These are phyloP conservation scores for Odontophorus gujanensis DNA, from an alignment of 2,113 vertebrate genomes.

Conservation along the genomic window DNA sequence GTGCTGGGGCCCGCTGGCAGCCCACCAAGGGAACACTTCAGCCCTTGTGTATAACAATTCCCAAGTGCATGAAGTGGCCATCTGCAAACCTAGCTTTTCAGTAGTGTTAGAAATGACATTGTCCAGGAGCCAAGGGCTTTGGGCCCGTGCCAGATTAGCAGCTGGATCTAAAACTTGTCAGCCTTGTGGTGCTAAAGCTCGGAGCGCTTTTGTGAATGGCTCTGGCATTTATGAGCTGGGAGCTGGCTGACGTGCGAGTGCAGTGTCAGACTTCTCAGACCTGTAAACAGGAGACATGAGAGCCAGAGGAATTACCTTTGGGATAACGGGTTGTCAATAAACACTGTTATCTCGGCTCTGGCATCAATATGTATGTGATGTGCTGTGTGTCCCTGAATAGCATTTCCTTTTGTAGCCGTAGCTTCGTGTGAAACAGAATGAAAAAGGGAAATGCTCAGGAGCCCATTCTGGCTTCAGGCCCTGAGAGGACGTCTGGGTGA, in stretches of 20 bases:
- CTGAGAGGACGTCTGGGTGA: not conserved
- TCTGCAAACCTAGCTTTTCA: slow-evolving; percentile 69
- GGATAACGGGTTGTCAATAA: slow-evolving; percentile 5
- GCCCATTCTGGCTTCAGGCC: not conserved
- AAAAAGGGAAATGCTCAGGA: not conserved
- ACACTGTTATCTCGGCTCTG: not conserved
- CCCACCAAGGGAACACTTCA: slow-evolving; percentile 50
- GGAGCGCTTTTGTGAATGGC: slow-evolving; percentile 30
- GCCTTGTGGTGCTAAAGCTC: slow-evolving; percentile 43
- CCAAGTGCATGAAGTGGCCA: slow-evolving; percentile 49
- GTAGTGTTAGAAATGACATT: slow-evolving; percentile 57
- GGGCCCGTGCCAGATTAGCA: slow-evolving; percentile 58
- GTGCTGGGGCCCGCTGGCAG: slow-evolving; percentile 28
- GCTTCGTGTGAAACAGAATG: not conserved
- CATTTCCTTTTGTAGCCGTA: not conserved
- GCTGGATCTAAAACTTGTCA: slow-evolving; percentile 57
- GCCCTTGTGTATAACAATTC: slow-evolving; percentile 39
- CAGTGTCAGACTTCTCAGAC: not conserved
- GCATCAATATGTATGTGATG: slow-evolving; percentile 53
- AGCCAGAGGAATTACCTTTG: slow-evolving; percentile 34
- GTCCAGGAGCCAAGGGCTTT: slow-evolving; percentile 67
- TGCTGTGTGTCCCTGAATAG: not conserved
- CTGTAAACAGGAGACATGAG: slow-evolving; percentile 12
- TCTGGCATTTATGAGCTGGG: slow-evolving; percentile 43
- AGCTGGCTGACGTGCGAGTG: not conserved